Percentiles rank a stretch among this genome's conserved stretches.
Evolutionary conservation across 2,888 invertebrate species (phyloP).

Genomic region (Ceraclea dissimilis): DNA sequence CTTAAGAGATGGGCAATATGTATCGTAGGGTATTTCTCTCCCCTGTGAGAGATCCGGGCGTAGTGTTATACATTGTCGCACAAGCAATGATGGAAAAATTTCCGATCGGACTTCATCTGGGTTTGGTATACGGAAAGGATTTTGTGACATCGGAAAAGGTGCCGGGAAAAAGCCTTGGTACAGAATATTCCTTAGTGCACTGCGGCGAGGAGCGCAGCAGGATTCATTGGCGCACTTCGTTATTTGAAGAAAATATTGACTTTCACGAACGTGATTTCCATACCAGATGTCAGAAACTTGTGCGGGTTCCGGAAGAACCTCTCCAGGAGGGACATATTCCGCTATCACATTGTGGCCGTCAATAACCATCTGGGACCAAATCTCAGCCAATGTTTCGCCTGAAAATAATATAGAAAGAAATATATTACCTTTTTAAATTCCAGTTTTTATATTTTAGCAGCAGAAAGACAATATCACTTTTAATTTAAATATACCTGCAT

Average conservation of each 20-base stretch:
- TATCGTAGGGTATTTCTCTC: neutral
- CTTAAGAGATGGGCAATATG: neutral
- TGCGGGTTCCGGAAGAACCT: neutral
- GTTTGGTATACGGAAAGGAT: neutral
- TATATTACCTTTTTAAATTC: no score
- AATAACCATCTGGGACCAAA: constrained; percentile 28
- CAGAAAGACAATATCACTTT: no score
- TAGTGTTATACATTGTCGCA: neutral
- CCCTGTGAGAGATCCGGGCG: neutral
- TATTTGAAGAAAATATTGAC: neutral
- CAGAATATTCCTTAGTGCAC: neutral
- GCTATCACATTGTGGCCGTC: constrained; percentile 6
- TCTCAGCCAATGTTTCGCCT: constrained; percentile 30
- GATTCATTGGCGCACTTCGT: neutral
- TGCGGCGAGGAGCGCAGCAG: neutral
- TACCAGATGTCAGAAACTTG: neutral
- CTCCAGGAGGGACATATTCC: constrained; percentile 8
- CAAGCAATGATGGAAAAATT: neutral
- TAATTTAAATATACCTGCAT: no score
- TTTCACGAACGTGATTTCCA: neutral
- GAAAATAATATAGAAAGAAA: no score
- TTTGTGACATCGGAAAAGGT: neutral
- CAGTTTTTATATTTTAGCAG: no score
- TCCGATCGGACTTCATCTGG: neutral
- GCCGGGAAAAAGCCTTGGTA: neutral